Base-by-base conservation (phyloP, 2,888 invertebrate genomes). In the Drosophila paranaensis region DNA sequence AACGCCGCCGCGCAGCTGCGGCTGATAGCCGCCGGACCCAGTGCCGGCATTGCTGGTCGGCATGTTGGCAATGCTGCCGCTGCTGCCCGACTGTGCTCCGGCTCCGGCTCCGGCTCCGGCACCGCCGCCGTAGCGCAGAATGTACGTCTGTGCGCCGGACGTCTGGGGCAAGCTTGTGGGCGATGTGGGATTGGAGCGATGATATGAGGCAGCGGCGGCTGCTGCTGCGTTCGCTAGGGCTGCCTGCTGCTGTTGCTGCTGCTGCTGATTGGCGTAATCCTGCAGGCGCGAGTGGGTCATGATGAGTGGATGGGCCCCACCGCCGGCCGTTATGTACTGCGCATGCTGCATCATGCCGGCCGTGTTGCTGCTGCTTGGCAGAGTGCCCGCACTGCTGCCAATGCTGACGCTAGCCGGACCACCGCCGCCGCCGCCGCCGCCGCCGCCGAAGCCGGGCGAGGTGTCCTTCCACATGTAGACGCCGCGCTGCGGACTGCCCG, bases 401-500 rank as follows among this genome's bases (percentile, higher is more conserved):
- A 89, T 89, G 50, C 88, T 78, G n/a, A 86, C 74, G 40, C 79
- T 66, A 5, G 83, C 61, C 51, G 82, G 75, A 48, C 80, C 84
- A 48, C 80, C 84, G 43, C 82, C 82, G 58, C 67, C 77, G n/a
- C 68, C 76, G 35, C 20, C 27, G 27, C 72, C 74, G 63, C 74
- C 75, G 54, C 81, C 87, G 55, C 83, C 85, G 53, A 95, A 94
- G 71, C 95, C 95, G 0, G 96, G 96, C 51, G 96, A 96, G 33
- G 95, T 95, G 90, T 96, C 96, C 90, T 96, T 96, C 96, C 96
- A 96, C 94, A 95, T 95, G 92, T 96, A 96, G 60, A 96, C 95
- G 74, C 96, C 95, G 75, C 97, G 95, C 92, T 97, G 97, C 56
- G 97, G 97, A 57, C 97, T 97, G 53, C 97, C 96, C 50, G 97